Base-by-base conservation (phyloP, 2,888 invertebrate genomes). In the Rhaphigaster nebulosa region DNA sequence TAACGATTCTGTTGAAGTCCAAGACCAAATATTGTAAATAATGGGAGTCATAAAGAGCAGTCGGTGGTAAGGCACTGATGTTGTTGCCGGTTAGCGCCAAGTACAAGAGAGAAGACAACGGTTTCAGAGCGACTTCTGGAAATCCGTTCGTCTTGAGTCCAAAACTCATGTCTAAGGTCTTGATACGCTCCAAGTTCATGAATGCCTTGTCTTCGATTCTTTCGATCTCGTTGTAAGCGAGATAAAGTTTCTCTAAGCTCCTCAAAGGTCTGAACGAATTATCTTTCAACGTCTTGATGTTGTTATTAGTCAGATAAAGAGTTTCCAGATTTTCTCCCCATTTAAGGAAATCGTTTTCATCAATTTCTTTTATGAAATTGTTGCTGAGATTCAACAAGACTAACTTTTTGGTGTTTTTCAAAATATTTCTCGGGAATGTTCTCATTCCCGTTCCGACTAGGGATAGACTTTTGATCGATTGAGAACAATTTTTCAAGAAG, bases 201-300 rank as follows among this genome's bases (percentile, higher is more conserved):
- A 98, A 97, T 38, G 97, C 96, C 93, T 97, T 96, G 52, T 96
- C 96, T 93, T 97, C 97, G 92, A 98, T 95, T 93, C 96, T 96
- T 92, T 96, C 96, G 92, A 99, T 95, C 93, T 97, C 96, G 94
- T 99, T 99, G 94, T 98, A 98, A 93, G 98, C 98, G 92, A 99
- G 94, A 94, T 97, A 97, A 92, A 99, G 95, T 94, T 98, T 98
- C 93, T 96, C 96, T 92, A 98, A 95, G 92, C 96, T 96, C 92
- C 96, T 95, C 88, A 97, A 95, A 87, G 96, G 96, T 91, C 95
- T 95, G 94, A 98, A 97, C 92, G 96, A 95, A 93, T 96, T 95
- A 92, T 95, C 95, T 93, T 95, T 95, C 23, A 95, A 93, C 88
- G 93, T 96, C 52, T 96, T 96, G 92, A 98, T 96, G 93, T 96